A percentile compares a stretch with the other conserved stretches of the same genome.
These are phyloP conservation scores for Meloe dianella DNA, from an alignment of 2,888 invertebrate genomes.

Conservation along the genomic window DNA sequence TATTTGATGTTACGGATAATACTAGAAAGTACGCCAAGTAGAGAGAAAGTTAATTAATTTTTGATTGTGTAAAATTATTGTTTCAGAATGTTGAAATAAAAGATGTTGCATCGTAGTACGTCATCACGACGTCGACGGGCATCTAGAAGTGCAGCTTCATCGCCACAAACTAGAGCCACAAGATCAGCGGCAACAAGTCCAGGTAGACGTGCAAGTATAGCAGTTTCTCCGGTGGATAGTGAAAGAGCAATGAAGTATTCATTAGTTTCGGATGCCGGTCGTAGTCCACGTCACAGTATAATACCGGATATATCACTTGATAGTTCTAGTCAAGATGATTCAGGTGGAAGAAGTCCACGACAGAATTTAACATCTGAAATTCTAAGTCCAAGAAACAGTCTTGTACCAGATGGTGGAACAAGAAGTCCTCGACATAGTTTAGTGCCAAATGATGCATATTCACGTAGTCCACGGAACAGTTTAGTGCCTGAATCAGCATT, in stretches of 20 bases:
- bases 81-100: constrained; percentile 11
- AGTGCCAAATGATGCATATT: constrained; percentile 65
- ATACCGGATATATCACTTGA: constrained; percentile 57
- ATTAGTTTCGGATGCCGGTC: constrained; percentile 56
- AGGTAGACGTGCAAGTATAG: constrained; percentile 56
- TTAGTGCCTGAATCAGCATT: constrained; percentile 51
- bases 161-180: constrained; percentile 67
- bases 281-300: constrained; percentile 60
- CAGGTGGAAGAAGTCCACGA: constrained; percentile 66
- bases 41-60: no score
- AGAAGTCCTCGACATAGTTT: constrained; percentile 63
- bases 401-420: constrained; percentile 66
- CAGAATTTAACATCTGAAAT: constrained; percentile 66
- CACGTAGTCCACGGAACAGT: constrained; percentile 65
- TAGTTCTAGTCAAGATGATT: constrained; percentile 62
- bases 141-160: constrained; percentile 70
- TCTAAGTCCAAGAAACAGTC: constrained; percentile 66
- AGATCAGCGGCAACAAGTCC: constrained; percentile 59
- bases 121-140: constrained; percentile 72
- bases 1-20: no score
- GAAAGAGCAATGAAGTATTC: constrained; percentile 46
- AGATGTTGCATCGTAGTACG: constrained; percentile 69
- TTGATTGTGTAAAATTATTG: background rate
- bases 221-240: constrained; percentile 56
- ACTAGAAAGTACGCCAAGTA: no score